Evolutionary conservation across 2,888 invertebrate genomes (phyloP).

Genomic region (Alcis repandata): DNA sequence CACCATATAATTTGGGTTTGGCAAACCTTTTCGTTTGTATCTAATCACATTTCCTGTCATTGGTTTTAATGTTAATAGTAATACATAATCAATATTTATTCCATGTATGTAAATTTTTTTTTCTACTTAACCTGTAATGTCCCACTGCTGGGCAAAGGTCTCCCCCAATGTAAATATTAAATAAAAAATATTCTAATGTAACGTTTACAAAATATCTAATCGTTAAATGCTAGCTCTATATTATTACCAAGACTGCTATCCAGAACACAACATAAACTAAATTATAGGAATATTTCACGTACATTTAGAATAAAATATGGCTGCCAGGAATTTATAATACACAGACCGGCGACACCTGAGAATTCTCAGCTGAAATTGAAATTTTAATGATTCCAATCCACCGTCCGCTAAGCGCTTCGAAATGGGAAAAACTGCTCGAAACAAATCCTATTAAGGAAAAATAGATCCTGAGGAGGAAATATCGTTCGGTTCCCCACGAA

Average conservation of each 20-base stretch:
- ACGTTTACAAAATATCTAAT: neutral
- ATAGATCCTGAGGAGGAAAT: constrained; percentile 78
- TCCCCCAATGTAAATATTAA: too few species aligned
- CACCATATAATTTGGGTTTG: constrained; percentile 51
- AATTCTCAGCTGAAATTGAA: constrained; percentile 58
- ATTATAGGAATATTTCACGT: constrained; percentile 15
- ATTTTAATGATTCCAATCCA: constrained; percentile 71
- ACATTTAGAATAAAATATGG: constrained; percentile 30
- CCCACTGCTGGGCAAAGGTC: too few species aligned
- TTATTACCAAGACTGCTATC: constrained; percentile 9
- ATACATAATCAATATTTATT: too few species aligned
- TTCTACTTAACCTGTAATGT: too few species aligned
- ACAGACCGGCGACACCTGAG: constrained; percentile 53
- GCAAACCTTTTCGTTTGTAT: constrained; percentile 27
- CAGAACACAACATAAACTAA: constrained; percentile 2
- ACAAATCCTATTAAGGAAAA: constrained; percentile 82
- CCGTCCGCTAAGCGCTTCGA: constrained; percentile 55
- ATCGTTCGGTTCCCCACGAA: constrained; percentile 73
- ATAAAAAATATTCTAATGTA: neutral
- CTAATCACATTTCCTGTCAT: constrained; percentile 3
- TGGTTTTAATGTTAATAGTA: neutral
- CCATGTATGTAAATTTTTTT: too few species aligned
- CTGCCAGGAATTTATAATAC: constrained; percentile 39
- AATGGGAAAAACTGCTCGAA: constrained; percentile 67
- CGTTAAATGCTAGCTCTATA: neutral